Evolutionary conservation across 2,113 vertebrate genomes (phyloP).

Genomic region (Motacilla tschutschensis): DNA sequence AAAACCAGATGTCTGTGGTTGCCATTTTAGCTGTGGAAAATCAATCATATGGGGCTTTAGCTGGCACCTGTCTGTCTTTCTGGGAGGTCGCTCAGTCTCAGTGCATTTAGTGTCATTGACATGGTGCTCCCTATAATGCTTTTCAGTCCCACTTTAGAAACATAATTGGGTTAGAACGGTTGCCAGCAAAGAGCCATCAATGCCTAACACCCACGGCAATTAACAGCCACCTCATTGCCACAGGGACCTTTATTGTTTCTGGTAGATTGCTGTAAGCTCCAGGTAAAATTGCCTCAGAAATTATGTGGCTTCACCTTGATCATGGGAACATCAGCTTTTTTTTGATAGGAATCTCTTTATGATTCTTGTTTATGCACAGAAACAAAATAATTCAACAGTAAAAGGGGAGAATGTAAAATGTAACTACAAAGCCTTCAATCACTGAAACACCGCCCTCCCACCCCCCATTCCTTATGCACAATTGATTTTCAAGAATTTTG

Average conservation of each 20-base stretch:
- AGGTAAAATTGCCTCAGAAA: constrained; percentile 16
- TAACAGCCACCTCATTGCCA: background rate
- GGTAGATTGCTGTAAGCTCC: background rate
- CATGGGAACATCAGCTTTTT: background rate
- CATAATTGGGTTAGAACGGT: constrained; percentile 49
- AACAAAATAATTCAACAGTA: background rate
- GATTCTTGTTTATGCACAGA: background rate
- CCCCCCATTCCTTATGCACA: background rate
- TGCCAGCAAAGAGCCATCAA: constrained; percentile 35
- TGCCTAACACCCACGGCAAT: background rate
- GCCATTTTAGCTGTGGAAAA: constrained; percentile 50
- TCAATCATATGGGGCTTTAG: constrained; percentile 63
- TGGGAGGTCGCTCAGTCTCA: constrained; percentile 38
- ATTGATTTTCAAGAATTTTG: background rate
- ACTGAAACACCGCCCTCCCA: background rate
- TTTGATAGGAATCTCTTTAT: background rate
- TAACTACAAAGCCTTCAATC: background rate
- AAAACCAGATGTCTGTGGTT: constrained; percentile 51
- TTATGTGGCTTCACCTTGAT: background rate
- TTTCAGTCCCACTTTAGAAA: constrained; percentile 47
- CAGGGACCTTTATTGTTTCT: constrained; percentile 15
- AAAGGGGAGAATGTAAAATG: background rate
- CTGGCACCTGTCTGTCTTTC: constrained; percentile 60
- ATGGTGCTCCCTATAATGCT: constrained; percentile 27
- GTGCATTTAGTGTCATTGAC: constrained; percentile 20